phyloP scores from a whole-genome alignment of 2,888 invertebrate species.

The Elysia crispata region DNA sequence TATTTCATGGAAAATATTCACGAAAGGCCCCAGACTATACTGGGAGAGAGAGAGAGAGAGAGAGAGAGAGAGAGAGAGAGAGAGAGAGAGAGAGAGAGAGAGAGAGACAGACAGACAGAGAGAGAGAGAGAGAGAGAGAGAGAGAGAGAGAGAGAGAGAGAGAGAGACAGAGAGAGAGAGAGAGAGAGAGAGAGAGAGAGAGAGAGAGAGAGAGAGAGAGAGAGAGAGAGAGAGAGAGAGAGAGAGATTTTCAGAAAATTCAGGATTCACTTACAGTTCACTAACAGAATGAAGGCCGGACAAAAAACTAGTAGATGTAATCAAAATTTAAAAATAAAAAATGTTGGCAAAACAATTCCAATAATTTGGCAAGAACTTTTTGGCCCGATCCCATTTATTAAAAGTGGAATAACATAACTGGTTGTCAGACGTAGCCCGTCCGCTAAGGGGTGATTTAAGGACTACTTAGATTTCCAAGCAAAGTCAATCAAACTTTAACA shows the following conservation, averaged over 20 bases:
- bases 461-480: too few species aligned
- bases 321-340: too few species aligned
- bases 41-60: neutral
- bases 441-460: too few species aligned
- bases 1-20: neutral
- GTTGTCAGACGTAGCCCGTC: too few species aligned
- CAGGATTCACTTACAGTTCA: too few species aligned
- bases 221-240: conserved; percentile 24
- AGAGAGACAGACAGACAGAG: conserved; percentile 15
- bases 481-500: too few species aligned
- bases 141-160: conserved; percentile 30
- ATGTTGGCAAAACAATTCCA: too few species aligned
- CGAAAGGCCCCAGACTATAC: neutral
- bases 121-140: neutral
- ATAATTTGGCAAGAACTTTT: too few species aligned
- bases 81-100: conserved; percentile 32
- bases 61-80: conserved; percentile 16
- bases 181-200: conserved; percentile 35
- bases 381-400: too few species aligned
- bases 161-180: conserved; percentile 30
- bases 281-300: too few species aligned
- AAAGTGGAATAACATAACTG: too few species aligned
- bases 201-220: conserved; percentile 33
- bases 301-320: too few species aligned
- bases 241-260: neutral